phyloP scores from a whole-genome alignment of 2,888 invertebrate species.

The Andrena bicolor region DNA sequence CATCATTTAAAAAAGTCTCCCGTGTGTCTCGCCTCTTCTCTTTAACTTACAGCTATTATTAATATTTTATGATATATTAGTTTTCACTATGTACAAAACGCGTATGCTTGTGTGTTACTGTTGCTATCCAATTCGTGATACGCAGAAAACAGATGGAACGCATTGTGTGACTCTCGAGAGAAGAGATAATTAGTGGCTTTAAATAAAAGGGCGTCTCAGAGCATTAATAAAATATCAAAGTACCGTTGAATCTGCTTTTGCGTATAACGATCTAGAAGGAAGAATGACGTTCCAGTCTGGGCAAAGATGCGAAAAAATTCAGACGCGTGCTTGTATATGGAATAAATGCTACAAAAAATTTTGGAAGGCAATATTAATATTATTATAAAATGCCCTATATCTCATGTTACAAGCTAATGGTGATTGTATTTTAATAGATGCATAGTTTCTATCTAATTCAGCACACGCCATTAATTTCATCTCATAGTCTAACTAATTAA shows the following conservation, averaged over 20 bases:
- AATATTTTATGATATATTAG: conserved; percentile 82
- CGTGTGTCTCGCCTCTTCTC: conserved; percentile 51
- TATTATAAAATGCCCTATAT: conserved; percentile 82
- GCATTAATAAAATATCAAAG: conserved; percentile 54
- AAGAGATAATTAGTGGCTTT: conserved; percentile 55
- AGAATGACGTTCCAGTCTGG: conserved; percentile 76
- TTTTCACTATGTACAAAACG: conserved; percentile 81
- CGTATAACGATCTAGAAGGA: conserved; percentile 75
- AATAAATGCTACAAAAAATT: conserved; percentile 77
- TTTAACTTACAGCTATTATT: conserved; percentile 74
- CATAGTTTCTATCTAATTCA: conserved; percentile 78
- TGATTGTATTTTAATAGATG: conserved; percentile 79
- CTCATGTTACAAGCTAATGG: conserved; percentile 79
- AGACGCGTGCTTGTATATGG: conserved; percentile 69
- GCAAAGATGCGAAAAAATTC: conserved; percentile 69
- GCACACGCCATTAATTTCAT: conserved; percentile 75
- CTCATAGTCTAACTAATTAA: conserved; percentile 69
- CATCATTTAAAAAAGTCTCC: conserved; percentile 73
- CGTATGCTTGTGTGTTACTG: conserved; percentile 72
- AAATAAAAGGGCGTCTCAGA: conserved; percentile 52
- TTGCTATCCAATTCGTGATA: conserved; percentile 71
- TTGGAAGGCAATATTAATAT: conserved; percentile 82
- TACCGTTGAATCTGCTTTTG: conserved; percentile 67
- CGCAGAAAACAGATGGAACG: conserved; percentile 74
- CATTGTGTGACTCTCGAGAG: conserved; percentile 51